phyloP scores from a whole-genome alignment of 2,888 invertebrate species.

The Xylophagus ater region DNA sequence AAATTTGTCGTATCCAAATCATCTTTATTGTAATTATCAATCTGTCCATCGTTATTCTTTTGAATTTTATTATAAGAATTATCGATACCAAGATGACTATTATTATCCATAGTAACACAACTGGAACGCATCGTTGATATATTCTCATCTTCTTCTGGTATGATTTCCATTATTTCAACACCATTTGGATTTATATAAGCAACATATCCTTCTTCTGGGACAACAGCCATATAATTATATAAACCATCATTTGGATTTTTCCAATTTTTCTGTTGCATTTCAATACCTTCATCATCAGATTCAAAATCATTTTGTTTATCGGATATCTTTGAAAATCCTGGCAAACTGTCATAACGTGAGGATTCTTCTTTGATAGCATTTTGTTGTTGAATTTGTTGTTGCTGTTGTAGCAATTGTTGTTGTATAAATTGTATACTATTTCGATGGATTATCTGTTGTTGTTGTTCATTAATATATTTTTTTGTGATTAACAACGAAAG shows the following conservation, averaged over 20 bases:
- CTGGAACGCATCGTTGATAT: constrained; percentile 34
- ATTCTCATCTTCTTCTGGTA: constrained; percentile 37
- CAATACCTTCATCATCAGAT: constrained; percentile 32
- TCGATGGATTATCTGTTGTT: background rate
- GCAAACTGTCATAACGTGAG: constrained; percentile 1
- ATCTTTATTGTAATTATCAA: constrained; percentile 15
- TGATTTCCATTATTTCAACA: constrained; percentile 39
- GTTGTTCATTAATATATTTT: constrained; percentile 22
- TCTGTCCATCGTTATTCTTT: constrained; percentile 9
- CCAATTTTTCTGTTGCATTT: constrained; percentile 29
- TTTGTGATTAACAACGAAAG: constrained; percentile 34
- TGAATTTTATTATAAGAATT: background rate
- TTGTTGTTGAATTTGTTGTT: background rate
- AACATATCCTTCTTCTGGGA: constrained; percentile 23
- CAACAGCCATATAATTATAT: constrained; percentile 28
- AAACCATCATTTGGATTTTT: constrained; percentile 33
- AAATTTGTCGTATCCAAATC: constrained; percentile 22
- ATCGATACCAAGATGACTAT: constrained; percentile 13
- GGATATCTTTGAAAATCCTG: constrained; percentile 7
- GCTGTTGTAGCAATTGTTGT: too few species aligned
- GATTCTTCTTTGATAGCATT: constrained; percentile 2
- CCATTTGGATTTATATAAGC: constrained; percentile 36
- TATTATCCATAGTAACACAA: constrained; percentile 30
- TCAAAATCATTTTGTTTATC: too few species aligned
- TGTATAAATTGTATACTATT: too few species aligned